Evolutionary conservation across 2,113 vertebrate genomes (phyloP), one percentile per base, ranked within the genome.

Genomic region (Trichomycterus rosablanca): DNA sequence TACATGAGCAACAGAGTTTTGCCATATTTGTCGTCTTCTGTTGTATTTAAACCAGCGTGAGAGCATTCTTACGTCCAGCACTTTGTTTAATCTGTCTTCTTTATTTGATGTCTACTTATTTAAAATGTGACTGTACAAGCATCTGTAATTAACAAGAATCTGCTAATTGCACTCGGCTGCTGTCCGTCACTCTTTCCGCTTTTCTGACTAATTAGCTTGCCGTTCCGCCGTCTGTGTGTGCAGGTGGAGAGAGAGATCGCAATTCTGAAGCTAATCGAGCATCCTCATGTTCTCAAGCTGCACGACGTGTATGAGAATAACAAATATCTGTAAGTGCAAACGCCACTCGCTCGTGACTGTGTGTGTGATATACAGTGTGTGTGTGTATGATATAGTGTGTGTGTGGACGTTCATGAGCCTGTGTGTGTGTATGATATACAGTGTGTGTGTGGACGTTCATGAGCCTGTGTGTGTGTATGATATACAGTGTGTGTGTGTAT

Each of bases 261-360:
- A 66, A 95, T 95, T 84, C 85, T 95, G 79, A 95, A 95, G 81
- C 88, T 95, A 76, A 95, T 95, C 12, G 92, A 95, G 71, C 92
- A 95, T 52, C 92, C 92, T 1, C 92, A 95, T 1, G 92, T 95
- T 71, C 89, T 95, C 80, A 95, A 95, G 80, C 89, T 95, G 66
- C 87, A 94, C 42, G 92, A 95, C 22, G 92, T 95, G 79, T 95
- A 95, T 68, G 92, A 95, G 81, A 95, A 95, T 85, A 95, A 95
- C 90, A 95, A 94, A 88, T 93, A 95, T 83, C 88, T 95, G 92
- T 95, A 86, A 91, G 92, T 93, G 88, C 84, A 24, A 40, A 35
- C 18, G 30, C 30, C 20, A 11, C 5, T 19, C 2, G 7, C 14
- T 37, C 20, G 8, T 59, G 71, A 48, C 54, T 56, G 1, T 22